phyloP scores from a whole-genome alignment of 2,888 invertebrate genomes.

The Melolontha melolontha region DNA sequence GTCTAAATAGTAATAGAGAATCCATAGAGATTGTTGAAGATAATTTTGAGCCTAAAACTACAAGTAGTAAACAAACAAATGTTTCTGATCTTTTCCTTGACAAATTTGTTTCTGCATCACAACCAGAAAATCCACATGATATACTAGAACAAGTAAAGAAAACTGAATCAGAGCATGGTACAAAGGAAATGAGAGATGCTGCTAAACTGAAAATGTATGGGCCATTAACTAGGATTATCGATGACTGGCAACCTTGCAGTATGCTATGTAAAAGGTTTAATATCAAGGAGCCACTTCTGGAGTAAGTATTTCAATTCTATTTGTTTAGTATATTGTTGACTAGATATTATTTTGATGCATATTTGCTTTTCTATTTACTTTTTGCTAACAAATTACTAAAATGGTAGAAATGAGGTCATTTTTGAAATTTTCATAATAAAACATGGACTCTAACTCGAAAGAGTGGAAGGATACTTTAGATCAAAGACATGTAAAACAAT shows the following conservation, averaged over 20 bases:
- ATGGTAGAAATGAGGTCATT: no score
- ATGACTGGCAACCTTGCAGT: conserved; percentile 85
- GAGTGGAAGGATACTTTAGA: no score
- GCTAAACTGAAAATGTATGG: conserved; percentile 84
- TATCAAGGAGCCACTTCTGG: conserved; percentile 85
- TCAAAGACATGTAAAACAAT: no score
- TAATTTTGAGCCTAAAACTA: background rate
- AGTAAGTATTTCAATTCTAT: conserved; percentile 62
- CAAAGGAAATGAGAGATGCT: conserved; percentile 74
- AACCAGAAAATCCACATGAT: conserved; percentile 64
- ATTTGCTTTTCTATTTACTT: no score
- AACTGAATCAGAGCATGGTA: conserved; percentile 61
- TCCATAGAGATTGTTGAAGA: background rate
- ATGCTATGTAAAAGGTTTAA: conserved; percentile 94
- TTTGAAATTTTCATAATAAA: no score
- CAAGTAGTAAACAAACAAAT: background rate
- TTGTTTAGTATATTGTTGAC: background rate
- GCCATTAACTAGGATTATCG: conserved; percentile 74
- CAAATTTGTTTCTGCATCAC: conserved; percentile 74
- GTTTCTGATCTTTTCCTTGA: conserved; percentile 56
- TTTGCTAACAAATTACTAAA: no score
- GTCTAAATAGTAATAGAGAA: background rate
- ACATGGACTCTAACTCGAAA: no score
- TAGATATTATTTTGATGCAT: no score
- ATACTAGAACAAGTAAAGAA: conserved; percentile 59